These are phyloP conservation scores for Drosophila kohkoa DNA, from an alignment of 1,140 invertebrate species.

Conservation along the genomic window DNA sequence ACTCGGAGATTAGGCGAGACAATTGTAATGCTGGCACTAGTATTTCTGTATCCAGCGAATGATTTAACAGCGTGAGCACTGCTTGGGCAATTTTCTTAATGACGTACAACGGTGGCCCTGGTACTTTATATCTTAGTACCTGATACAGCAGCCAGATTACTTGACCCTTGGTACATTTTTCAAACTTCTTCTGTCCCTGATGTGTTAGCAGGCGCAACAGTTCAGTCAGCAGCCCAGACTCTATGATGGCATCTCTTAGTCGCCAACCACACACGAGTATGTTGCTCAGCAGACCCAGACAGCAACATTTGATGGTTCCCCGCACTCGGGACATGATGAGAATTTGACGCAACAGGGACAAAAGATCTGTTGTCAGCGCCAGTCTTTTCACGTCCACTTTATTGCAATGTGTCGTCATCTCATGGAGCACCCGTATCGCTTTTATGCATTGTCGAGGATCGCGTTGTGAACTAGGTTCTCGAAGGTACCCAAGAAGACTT, in stretches of 20 bases:
- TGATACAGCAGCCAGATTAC: constrained; percentile 49
- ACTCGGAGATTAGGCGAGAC: constrained; percentile 44
- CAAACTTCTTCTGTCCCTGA: background rate
- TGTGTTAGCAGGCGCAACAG: constrained; percentile 17
- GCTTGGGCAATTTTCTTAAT: constrained; percentile 23
- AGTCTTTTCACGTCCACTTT: constrained; percentile 47
- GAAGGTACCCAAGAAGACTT: constrained; percentile 7
- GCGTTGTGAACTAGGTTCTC: background rate
- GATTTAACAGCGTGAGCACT: constrained; percentile 2
- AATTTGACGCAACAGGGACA: constrained; percentile 11
- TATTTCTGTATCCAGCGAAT: constrained; percentile 30
- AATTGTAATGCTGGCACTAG: constrained; percentile 35
- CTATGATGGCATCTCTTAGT: constrained; percentile 42
- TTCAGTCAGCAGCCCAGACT: constrained; percentile 33
- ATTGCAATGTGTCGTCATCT: constrained; percentile 48
- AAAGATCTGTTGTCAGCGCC: constrained; percentile 29
- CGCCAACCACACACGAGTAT: constrained; percentile 39
- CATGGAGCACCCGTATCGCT: constrained; percentile 40
- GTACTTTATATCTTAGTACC: constrained; percentile 39
- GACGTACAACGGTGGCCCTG: constrained; percentile 17
- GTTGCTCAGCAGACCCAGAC: constrained; percentile 42
- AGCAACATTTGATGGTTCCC: constrained; percentile 24
- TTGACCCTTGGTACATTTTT: background rate
- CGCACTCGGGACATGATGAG: background rate
- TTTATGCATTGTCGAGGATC: constrained; percentile 39